Conservation (phyloP, 2,888 invertebrate species). For the Heteromurus nitidus region DNA sequence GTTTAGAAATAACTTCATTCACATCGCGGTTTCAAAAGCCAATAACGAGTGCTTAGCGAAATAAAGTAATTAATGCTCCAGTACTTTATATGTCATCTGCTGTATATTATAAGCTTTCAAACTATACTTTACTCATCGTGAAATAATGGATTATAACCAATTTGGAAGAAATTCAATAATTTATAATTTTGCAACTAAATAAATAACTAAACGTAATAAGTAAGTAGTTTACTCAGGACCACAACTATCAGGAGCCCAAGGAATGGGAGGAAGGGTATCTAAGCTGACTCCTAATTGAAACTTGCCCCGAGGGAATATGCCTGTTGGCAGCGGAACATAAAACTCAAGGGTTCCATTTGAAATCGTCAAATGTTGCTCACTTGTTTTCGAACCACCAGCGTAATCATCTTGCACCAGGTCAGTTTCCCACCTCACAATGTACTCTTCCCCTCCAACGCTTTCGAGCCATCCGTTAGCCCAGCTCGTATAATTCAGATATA, state of each 20-base stretch:
- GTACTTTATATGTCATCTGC: too few species aligned
- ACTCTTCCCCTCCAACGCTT: not conserved
- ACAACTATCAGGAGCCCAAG: slow-evolving; percentile 27
- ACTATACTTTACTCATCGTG: too few species aligned
- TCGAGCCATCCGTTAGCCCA: slow-evolving; percentile 39
- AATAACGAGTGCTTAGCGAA: too few species aligned
- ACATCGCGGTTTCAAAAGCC: too few species aligned
- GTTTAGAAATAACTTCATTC: too few species aligned
- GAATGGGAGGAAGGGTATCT: slow-evolving; percentile 3
- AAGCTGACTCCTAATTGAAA: slow-evolving; percentile 7
- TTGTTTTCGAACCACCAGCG: not conserved
- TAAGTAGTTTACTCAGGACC: slow-evolving; percentile 7
- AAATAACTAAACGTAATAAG: not conserved
- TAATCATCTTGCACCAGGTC: slow-evolving; percentile 50
- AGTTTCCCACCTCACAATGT: slow-evolving; percentile 22
- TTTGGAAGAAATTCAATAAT: too few species aligned
- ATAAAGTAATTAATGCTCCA: too few species aligned
- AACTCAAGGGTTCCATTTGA: not conserved
- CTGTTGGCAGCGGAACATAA: not conserved
- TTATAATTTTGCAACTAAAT: too few species aligned
- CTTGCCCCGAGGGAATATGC: not conserved
- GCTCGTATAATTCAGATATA: slow-evolving; percentile 19
- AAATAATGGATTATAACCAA: too few species aligned
- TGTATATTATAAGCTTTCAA: too few species aligned
- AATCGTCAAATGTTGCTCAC: not conserved